A percentile compares a stretch with the other conserved stretches of the same genome.
Evolutionary conservation across 1,140 invertebrate genomes (phyloP).

Genomic region (Brachionus plicatilis): DNA sequence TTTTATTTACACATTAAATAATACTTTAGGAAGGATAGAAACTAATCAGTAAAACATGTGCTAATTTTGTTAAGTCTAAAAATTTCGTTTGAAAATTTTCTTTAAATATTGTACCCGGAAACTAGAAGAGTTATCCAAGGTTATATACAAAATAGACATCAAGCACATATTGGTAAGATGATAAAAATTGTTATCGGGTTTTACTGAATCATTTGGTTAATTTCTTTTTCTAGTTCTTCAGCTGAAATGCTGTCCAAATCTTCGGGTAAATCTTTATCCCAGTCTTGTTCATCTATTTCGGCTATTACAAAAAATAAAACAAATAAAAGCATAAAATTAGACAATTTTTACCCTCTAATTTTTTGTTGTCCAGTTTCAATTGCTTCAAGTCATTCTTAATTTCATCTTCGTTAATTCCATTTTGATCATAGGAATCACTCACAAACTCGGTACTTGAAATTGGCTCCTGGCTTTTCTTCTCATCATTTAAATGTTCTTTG

Average conservation of each 20-base stretch:
- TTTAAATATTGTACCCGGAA: not conserved
- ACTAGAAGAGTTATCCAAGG: not conserved
- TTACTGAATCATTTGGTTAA: constrained; percentile 38
- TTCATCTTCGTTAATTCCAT: constrained; percentile 54
- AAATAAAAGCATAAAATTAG: not conserved
- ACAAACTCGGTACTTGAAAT: constrained; percentile 55
- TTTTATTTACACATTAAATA: constrained; percentile 3
- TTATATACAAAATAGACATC: not conserved
- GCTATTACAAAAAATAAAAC: not conserved
- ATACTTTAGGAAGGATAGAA: not conserved
- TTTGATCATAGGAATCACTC: constrained; percentile 55
- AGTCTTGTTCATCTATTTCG: constrained; percentile 16
- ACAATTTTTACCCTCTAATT: constrained; percentile 28
- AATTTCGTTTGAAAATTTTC: not conserved
- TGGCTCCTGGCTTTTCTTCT: constrained; percentile 46
- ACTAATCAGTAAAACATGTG: not conserved
- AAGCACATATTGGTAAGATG: not conserved
- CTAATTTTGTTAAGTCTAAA: not conserved
- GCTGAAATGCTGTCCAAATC: constrained; percentile 35
- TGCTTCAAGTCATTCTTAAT: constrained; percentile 56
- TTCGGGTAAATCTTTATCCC: constrained; percentile 34
- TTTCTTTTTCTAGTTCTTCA: constrained; percentile 39
- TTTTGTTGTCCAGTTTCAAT: constrained; percentile 48
- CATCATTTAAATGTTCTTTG: constrained; percentile 40
- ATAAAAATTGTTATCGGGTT: not conserved